Evolutionary conservation across 2,113 vertebrate species (phyloP).

Genomic region (zebrafish (Danio rerio)): DNA sequence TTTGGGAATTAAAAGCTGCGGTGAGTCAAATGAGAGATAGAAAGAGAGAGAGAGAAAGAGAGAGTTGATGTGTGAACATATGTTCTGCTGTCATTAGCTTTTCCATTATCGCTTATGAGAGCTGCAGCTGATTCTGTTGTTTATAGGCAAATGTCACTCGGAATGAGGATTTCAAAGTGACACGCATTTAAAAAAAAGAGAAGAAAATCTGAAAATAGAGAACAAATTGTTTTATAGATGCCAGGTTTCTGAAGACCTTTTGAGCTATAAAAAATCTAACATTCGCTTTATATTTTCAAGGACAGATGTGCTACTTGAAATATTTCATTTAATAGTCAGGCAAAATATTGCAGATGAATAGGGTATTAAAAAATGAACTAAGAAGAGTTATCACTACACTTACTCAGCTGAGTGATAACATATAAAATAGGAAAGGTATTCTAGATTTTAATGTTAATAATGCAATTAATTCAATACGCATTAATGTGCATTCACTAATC

Average conservation of each 20-base stretch:
- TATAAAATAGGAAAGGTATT: too few relatives aligned
- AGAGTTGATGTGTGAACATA: slow-evolving; percentile 61
- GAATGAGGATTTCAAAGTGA: slow-evolving; percentile 40
- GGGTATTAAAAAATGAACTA: too few relatives aligned
- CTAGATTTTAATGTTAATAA: too few relatives aligned
- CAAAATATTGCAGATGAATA: too few relatives aligned
- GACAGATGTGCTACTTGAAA: neutral
- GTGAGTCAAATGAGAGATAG: slow-evolving; percentile 38
- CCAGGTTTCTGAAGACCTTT: slow-evolving; percentile 9
- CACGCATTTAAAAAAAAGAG: neutral
- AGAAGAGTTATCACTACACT: too few relatives aligned
- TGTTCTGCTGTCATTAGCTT: slow-evolving; percentile 61
- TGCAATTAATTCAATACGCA: too few relatives aligned
- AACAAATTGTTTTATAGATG: slow-evolving; percentile 42
- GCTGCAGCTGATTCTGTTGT: slow-evolving; percentile 53
- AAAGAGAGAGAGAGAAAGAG: slow-evolving; percentile 39
- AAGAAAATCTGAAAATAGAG: slow-evolving; percentile 18
- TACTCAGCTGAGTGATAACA: too few relatives aligned
- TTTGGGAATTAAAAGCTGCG: slow-evolving; percentile 14
- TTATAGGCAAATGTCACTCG: slow-evolving; percentile 48
- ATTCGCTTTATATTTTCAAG: neutral
- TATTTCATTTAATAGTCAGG: neutral
- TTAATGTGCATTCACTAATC: too few relatives aligned
- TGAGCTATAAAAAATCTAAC: neutral
- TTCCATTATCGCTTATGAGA: slow-evolving; percentile 57